phyloP scores from a whole-genome alignment of 64 coral and sea anemone genomes.

The Catalaphyllia jardinei region DNA sequence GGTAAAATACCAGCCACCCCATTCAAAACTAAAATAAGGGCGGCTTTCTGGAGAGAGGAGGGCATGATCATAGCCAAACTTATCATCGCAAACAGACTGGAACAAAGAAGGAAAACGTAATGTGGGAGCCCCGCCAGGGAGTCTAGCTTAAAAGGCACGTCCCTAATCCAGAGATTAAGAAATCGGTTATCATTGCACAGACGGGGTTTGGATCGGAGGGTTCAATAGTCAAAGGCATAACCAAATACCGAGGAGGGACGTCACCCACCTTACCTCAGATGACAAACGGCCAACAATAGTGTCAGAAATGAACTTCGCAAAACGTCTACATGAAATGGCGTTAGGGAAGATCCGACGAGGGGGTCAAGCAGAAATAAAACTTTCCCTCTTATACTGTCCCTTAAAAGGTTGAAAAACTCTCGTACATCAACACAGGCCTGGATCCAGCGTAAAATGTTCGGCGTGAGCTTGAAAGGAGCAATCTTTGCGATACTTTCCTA shows the following conservation, averaged over 20 bases:
- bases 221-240: neutral
- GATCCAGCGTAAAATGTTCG: no score
- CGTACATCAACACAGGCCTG: no score
- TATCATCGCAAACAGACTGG: neutral
- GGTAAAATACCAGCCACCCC: neutral
- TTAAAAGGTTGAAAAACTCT: no score
- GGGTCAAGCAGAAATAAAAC: neutral
- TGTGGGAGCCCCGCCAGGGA: neutral
- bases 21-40: neutral
- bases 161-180: neutral
- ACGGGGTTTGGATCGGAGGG: neutral
- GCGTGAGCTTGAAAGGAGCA: no score
- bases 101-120: neutral
- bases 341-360: neutral
- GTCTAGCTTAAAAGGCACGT: neutral
- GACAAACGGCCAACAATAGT: neutral
- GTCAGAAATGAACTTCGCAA: neutral
- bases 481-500: no score
- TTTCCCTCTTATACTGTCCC: neutral
- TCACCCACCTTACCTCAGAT: neutral
- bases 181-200: neutral
- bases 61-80: neutral
- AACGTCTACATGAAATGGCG: neutral
- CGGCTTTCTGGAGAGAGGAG: neutral
- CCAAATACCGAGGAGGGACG: neutral